phyloP scores from a whole-genome alignment of 2,113 vertebrate genomes.

The Excalfactoria chinensis region DNA sequence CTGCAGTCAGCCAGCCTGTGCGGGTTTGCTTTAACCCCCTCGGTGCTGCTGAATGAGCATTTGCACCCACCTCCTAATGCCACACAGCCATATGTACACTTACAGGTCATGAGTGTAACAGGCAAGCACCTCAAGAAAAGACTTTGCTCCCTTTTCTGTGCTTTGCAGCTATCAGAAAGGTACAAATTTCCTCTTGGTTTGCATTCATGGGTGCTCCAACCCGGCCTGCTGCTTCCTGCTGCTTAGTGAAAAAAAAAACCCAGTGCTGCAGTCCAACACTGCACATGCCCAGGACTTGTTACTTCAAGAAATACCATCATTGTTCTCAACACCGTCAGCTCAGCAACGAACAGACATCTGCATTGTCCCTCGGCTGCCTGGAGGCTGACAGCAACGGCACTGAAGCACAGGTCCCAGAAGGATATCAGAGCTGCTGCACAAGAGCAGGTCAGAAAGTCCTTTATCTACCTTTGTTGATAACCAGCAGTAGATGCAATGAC shows the following conservation, averaged over 20 bases:
- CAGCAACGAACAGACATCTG: neutral
- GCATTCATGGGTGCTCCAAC: neutral
- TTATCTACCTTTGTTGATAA: neutral
- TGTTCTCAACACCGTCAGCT: neutral
- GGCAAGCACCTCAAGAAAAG: neutral
- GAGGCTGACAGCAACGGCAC: neutral
- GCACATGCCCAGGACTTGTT: constrained; percentile 43
- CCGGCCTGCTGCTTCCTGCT: neutral
- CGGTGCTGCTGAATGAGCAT: neutral
- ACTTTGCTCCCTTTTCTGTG: neutral
- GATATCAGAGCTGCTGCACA: neutral
- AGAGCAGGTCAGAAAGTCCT: neutral
- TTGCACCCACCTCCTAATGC: fast-evolving
- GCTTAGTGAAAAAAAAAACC: neutral
- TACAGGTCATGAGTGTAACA: neutral
- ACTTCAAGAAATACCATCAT: constrained; percentile 46
- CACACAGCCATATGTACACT: neutral
- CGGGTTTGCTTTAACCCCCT: constrained; percentile 33
- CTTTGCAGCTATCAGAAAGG: neutral
- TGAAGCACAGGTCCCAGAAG: neutral
- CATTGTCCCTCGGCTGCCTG: constrained; percentile 33
- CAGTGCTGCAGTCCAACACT: neutral
- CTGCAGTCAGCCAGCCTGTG: constrained; percentile 36
- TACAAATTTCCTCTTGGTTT: neutral
- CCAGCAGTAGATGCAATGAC: fast-evolving